Evolutionary conservation across 2,888 invertebrate genomes (phyloP).

Genomic region (Drosophila meridionalis): DNA sequence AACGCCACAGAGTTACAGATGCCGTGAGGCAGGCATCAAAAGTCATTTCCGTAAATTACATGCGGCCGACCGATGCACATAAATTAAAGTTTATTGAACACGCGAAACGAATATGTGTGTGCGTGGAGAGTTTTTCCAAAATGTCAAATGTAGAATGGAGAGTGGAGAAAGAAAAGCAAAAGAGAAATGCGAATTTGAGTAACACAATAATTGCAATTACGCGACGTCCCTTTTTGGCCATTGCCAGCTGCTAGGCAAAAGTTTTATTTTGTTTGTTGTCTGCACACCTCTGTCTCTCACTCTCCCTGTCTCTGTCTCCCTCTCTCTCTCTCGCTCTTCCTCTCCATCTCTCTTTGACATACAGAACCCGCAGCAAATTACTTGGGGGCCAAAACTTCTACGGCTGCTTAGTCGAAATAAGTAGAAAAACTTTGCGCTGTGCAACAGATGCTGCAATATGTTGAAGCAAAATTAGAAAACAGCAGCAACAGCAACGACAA

Average conservation of each 20-base stretch:
- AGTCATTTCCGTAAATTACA: conserved; percentile 77
- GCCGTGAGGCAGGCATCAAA: conserved; percentile 52
- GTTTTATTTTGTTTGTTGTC: conserved; percentile 15
- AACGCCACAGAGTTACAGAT: not conserved
- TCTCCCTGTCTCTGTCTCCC: not conserved
- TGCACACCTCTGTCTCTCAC: not conserved
- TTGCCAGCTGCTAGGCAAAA: conserved; percentile 48
- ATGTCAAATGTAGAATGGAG: not conserved
- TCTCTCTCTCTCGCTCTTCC: not conserved
- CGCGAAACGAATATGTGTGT: conserved; percentile 3
- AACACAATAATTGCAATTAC: conserved; percentile 76
- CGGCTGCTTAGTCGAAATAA: conserved; percentile 43
- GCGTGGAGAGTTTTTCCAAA: not conserved
- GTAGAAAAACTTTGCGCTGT: conserved; percentile 54
- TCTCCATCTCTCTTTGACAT: not conserved
- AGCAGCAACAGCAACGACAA: conserved; percentile 34
- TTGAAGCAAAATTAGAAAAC: conserved; percentile 62
- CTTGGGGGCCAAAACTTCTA: conserved; percentile 51
- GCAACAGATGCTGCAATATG: conserved; percentile 80
- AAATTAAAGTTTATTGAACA: conserved; percentile 70
- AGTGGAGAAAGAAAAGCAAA: not conserved
- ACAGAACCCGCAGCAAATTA: conserved; percentile 20
- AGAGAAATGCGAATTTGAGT: conserved; percentile 65
- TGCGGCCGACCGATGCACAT: conserved; percentile 47
- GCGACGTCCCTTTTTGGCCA: conserved; percentile 51